Percentiles rank a stretch among this genome's conserved stretches.
These are phyloP conservation scores for Hydrochoerus hydrochaeris DNA, from an alignment of 2,113 vertebrate species.

Conservation along the genomic window DNA sequence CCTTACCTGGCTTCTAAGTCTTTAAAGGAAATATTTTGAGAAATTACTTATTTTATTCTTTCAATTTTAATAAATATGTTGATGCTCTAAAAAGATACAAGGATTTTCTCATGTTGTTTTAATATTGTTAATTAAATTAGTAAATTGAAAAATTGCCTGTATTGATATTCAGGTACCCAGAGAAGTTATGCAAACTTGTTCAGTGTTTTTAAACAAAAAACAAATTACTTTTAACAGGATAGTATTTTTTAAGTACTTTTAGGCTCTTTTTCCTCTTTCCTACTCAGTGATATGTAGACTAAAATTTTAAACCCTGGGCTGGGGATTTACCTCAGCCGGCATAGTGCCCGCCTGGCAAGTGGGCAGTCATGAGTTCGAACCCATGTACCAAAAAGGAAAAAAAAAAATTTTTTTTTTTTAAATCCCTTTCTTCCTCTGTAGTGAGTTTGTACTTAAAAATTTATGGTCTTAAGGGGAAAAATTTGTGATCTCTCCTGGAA, in stretches of 20 bases:
- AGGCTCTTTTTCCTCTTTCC: slow-evolving; percentile 1
- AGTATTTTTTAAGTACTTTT: neutral
- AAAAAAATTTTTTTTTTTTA: neutral
- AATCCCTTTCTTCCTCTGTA: neutral
- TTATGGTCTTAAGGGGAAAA: neutral
- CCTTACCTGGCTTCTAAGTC: neutral
- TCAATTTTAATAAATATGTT: neutral
- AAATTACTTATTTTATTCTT: neutral
- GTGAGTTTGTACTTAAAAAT: neutral
- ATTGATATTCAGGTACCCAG: neutral
- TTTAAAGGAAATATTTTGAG: neutral
- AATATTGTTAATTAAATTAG: neutral
- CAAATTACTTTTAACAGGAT: neutral
- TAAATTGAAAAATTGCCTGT: neutral
- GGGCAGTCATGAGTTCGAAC: too few relatives aligned
- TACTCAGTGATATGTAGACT: neutral
- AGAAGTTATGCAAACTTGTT: slow-evolving; percentile 25
- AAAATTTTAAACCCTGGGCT: neutral
- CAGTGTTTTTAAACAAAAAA: slow-evolving; percentile 21
- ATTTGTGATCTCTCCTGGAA: neutral
- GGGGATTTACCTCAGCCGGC: too few relatives aligned
- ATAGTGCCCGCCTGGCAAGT: too few relatives aligned
- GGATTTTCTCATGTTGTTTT: neutral
- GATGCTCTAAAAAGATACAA: neutral
- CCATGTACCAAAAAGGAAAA: too few relatives aligned